phyloP scores from a whole-genome alignment of 2,888 invertebrate species.

The Sceliomorpha sp. region DNA sequence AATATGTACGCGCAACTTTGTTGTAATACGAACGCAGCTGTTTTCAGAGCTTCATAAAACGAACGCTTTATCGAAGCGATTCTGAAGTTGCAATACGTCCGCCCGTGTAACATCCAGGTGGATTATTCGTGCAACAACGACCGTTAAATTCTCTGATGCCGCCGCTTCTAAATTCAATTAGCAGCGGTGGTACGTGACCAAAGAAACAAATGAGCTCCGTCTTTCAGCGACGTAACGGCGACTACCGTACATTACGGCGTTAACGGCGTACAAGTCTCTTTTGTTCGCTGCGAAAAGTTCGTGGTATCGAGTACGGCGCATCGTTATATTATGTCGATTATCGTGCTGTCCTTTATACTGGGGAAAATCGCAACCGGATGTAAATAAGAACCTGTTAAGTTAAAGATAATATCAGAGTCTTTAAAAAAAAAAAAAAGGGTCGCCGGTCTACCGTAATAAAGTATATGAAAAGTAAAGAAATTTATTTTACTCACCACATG shows the following conservation, averaged over 20 bases:
- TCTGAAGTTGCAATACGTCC: slow-evolving; percentile 17
- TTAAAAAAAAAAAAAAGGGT: too few relatives aligned
- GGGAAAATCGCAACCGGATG: too few relatives aligned
- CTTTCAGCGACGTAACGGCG: slow-evolving; percentile 39
- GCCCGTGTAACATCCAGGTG: slow-evolving; percentile 29
- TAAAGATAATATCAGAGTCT: too few relatives aligned
- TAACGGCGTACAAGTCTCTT: slow-evolving; percentile 17
- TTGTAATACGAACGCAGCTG: slow-evolving; percentile 11
- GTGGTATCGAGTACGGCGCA: slow-evolving; percentile 11
- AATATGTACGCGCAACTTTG: neutral
- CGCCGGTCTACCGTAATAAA: too few relatives aligned
- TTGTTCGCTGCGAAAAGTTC: slow-evolving; percentile 32
- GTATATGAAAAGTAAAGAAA: too few relatives aligned
- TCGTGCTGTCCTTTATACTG: too few relatives aligned
- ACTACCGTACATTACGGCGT: slow-evolving; percentile 41
- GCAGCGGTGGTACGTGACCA: slow-evolving; percentile 59
- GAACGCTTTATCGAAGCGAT: slow-evolving; percentile 31
- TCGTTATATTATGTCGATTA: too few relatives aligned
- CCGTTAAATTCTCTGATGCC: slow-evolving; percentile 54
- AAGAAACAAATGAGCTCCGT: slow-evolving; percentile 55
- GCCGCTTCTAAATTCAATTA: slow-evolving; percentile 59
- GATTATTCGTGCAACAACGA: slow-evolving; percentile 49
- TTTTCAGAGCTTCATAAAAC: slow-evolving; percentile 20
- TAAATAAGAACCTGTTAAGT: too few relatives aligned
- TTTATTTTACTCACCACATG: too few relatives aligned